Base-by-base conservation (phyloP, 2,888 invertebrate species). In the Platycnemis pennipes region DNA sequence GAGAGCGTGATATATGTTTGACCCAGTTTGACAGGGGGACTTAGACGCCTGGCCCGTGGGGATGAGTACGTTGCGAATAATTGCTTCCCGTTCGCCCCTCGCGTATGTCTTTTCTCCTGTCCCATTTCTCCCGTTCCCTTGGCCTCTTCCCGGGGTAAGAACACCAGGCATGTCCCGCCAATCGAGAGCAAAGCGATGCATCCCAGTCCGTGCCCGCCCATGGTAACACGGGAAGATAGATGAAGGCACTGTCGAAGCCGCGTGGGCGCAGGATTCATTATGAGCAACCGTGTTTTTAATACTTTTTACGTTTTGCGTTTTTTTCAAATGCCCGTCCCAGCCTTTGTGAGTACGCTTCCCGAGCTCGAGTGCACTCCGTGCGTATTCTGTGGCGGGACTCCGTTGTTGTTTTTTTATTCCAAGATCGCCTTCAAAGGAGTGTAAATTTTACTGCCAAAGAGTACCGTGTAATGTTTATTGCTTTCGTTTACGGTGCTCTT, bases 21-120 rank as follows among this genome's bases (percentile, higher is more conserved):
- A 77, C 77, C 77, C 77, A 77, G 77, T 77, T 77, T 77, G 77
- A 77, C 77, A 77, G 37, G n/a, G 49, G 49, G 77, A 77, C 77
- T 77, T 77, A 37, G 49, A 19, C 19, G 49, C 3, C 49, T 26
- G 37, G 31, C 11, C 13, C 31, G 77, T 31, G 13, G 77, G 77
- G 37, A 13, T 77, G 63, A 16, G 77, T 26, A 37, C 11, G 77
- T 31, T 7, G 31, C 77, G 77, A 77, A 77, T 77, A 77, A 77
- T 77, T 77, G 77, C 77, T 77, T 31, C 37, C 77, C 37, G 4
- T n/a, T n/a, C n/a, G n/a, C n/a, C n/a, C n/a, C n/a, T n/a, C n/a
- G n/a, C n/a, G n/a, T n/a, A n/a, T n/a, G n/a, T n/a, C n/a, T n/a
- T n/a, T n/a, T n/a, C n/a, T n/a, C n/a, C n/a, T 19, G 13, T 7